Evolutionary conservation across 2,113 vertebrate species (phyloP).

Genomic region (Macrotis lagotis): DNA sequence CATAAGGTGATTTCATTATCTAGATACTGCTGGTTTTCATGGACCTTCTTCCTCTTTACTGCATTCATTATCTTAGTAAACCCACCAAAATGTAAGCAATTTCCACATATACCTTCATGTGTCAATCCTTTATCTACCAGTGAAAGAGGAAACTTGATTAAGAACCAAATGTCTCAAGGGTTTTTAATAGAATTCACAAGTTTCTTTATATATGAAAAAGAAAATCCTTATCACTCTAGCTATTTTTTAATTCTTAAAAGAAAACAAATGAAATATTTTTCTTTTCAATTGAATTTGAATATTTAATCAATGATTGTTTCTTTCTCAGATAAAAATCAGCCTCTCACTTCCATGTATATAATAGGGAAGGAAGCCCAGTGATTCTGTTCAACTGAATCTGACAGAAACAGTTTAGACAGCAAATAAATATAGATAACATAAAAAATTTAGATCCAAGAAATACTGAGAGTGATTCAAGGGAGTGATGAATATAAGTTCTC

Average conservation of each 20-base stretch:
- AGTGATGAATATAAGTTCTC: conserved; percentile 66
- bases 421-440: conserved; percentile 78
- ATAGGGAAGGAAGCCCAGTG: conserved; percentile 69
- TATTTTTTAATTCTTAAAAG: conserved; percentile 55
- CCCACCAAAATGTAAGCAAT: conserved; percentile 42
- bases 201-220: conserved; percentile 57
- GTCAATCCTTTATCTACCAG: conserved; percentile 62
- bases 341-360: conserved; percentile 51
- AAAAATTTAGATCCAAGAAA: conserved; percentile 81
- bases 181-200: conserved; percentile 67
- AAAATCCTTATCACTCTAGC: conserved; percentile 53
- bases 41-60: neutral
- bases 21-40: neutral
- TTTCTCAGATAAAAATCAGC: conserved; percentile 57
- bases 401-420: conserved; percentile 69
- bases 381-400: conserved; percentile 64
- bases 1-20: neutral
- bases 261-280: conserved; percentile 75
- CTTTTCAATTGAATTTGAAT: conserved; percentile 75
- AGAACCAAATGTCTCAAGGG: conserved; percentile 65
- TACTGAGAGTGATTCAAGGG: conserved; percentile 67
- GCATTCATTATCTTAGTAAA: neutral
- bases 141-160: conserved; percentile 67
- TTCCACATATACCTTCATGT: conserved; percentile 58
- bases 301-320: conserved; percentile 49